Evolutionary conservation across 2,797 vertebrate genomes (phyloP), one percentile per base, ranked within the genome.

Genomic region (Protonibea diacanthus): DNA sequence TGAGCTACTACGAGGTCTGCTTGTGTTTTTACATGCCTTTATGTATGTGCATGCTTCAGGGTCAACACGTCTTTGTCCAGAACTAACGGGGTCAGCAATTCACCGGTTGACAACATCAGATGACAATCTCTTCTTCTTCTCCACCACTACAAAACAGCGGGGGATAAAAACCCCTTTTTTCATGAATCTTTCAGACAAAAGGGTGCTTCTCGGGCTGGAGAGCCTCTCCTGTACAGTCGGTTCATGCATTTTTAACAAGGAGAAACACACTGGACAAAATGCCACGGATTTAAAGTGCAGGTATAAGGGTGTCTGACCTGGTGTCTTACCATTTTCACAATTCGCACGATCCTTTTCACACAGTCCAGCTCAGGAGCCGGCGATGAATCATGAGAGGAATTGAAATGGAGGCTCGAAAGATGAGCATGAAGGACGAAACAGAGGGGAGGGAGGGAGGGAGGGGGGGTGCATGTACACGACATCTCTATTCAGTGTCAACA

Each of bases 171-270:
- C 23, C 52, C 44, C 49, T 81, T 80, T 80, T 80, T 83, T 74
- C 85, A 89, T 91, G 14, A 84, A 88, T 90, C 59, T 92, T 91
- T 91, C 71, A 90, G 79, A 56, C 57, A 71, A 68, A 76, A 38
- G 11, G 14, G 25, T 57, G 67, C 83, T 87, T 71, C 74, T 81
- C 17, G 2, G 81, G 56, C 65, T 38, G 59, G 56, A 86, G 78
- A 84, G 85, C 42, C 57, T 87, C 74, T 86, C 69, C 74, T 49
- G 64, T 55, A 62, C 78, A 52, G 82, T 69, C 6, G 21, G 15
- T 49, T 93, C 88, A 92, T 93, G 48, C 71, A 91, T 93, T 88
- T 91, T 93, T 91, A 90, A 92, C 23, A 70, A 44, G 57, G 53
- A 71, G 77, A 74, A 84, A 88, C 79, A 87, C 80, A 67, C 56